Percentiles rank a stretch among this genome's conserved stretches.
Evolutionary conservation across 2,888 invertebrate species (phyloP).

Genomic region (Orthosia gracilis): DNA sequence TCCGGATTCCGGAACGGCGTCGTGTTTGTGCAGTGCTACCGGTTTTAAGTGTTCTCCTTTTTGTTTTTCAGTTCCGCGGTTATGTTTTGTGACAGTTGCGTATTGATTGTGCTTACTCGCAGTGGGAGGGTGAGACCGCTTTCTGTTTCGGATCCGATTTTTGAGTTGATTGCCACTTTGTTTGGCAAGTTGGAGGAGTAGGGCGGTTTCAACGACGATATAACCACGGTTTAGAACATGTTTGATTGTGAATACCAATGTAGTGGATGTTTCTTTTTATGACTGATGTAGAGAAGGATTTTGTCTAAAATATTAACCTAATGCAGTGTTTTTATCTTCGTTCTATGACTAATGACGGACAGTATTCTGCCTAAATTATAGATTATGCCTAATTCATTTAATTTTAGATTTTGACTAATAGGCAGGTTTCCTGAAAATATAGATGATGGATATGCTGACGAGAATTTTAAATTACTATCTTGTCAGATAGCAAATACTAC

Average conservation of each 20-base stretch:
- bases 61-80: slow-evolving; percentile 61
- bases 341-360: neutral
- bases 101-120: slow-evolving; percentile 66
- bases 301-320: neutral
- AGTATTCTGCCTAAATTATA: neutral
- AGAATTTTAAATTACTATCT: neutral
- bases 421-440: no score
- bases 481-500: neutral
- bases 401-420: neutral
- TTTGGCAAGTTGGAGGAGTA: slow-evolving; percentile 5
- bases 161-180: slow-evolving; percentile 35
- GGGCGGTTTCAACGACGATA: no score
- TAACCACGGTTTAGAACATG: slow-evolving; percentile 6
- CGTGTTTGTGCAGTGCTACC: slow-evolving; percentile 64
- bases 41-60: slow-evolving; percentile 67
- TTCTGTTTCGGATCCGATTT: slow-evolving; percentile 34
- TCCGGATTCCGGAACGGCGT: slow-evolving; percentile 76
- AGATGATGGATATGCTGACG: no score
- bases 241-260: slow-evolving; percentile 2
- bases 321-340: no score
- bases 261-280: neutral
- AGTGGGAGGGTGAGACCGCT: slow-evolving; percentile 21
- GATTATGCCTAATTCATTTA: neutral
- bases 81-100: slow-evolving; percentile 61
- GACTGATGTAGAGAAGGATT: neutral